These are phyloP conservation scores for Oncorhynchus nerka DNA, from an alignment of 2,113 vertebrate species.

Conservation along the genomic window DNA sequence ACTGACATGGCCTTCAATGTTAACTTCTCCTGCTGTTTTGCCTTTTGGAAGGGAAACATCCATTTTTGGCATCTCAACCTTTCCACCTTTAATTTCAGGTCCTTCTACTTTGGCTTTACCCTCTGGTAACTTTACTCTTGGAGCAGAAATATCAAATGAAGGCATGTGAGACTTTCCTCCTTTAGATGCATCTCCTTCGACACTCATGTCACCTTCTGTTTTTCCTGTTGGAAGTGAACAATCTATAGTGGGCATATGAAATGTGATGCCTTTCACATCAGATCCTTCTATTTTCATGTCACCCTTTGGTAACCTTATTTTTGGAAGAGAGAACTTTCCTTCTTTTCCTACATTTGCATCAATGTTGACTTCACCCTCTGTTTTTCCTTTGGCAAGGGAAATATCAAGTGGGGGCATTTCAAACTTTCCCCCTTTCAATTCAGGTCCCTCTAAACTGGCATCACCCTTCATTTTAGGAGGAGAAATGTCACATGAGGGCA, in stretches of 20 bases:
- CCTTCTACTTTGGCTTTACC: conserved; percentile 28
- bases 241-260: conserved; percentile 45
- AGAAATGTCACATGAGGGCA: conserved; percentile 22
- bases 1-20: neutral
- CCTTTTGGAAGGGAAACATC: conserved; percentile 50
- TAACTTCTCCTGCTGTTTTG: conserved; percentile 10
- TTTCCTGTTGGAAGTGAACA: conserved; percentile 47
- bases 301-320: conserved; percentile 8
- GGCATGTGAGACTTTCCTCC: conserved; percentile 50
- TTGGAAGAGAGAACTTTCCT: conserved; percentile 44
- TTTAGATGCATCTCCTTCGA: conserved; percentile 22
- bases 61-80: conserved; percentile 43
- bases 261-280: conserved; percentile 7
- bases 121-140: conserved; percentile 53
- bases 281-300: conserved; percentile 20
- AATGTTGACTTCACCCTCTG: conserved; percentile 24
- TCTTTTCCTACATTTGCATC: conserved; percentile 23
- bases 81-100: conserved; percentile 34
- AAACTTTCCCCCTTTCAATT: conserved; percentile 36
- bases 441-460: conserved; percentile 24
- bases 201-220: conserved; percentile 1
- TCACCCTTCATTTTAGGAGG: conserved; percentile 39
- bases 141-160: conserved; percentile 46
- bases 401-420: conserved; percentile 28
- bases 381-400: conserved; percentile 32